phyloP scores from a whole-genome alignment of 2,797 vertebrate genomes.

The Nannoperca australis region DNA sequence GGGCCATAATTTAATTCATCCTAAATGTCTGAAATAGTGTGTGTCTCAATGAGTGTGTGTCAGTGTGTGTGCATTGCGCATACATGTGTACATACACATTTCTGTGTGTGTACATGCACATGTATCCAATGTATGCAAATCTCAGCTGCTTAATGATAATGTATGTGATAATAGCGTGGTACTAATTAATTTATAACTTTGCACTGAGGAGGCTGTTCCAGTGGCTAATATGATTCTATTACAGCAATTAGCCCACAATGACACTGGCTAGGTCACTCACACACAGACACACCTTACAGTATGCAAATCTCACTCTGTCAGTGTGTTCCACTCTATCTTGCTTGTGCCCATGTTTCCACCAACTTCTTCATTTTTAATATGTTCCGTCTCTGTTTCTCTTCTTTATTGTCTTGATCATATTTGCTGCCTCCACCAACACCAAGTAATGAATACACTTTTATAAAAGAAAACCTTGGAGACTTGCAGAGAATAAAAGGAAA shows the following conservation, averaged over 20 bases:
- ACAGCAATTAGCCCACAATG: conserved; percentile 90
- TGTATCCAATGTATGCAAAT: conserved; percentile 86
- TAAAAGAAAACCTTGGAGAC: conserved; percentile 13
- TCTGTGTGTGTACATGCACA: conserved; percentile 52
- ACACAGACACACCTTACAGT: conserved; percentile 74
- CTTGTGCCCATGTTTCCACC: conserved; percentile 29
- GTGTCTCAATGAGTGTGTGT: conserved; percentile 55
- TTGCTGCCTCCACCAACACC: conserved; percentile 3
- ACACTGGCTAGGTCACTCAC: conserved; percentile 89
- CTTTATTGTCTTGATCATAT: not conserved
- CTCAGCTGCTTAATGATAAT: conserved; percentile 88
- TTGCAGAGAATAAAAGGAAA: conserved; percentile 16
- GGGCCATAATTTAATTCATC: conserved; percentile 76
- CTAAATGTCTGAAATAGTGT: conserved; percentile 62
- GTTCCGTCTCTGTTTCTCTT: not conserved
- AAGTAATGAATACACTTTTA: not conserved
- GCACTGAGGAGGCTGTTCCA: conserved; percentile 89
- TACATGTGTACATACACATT: conserved; percentile 50
- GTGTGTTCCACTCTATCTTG: conserved; percentile 29
- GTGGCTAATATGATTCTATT: conserved; percentile 91
- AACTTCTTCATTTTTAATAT: conserved; percentile 24
- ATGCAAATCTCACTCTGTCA: conserved; percentile 66
- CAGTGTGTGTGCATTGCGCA: conserved; percentile 28
- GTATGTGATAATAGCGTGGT: conserved; percentile 88
- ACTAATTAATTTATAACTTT: conserved; percentile 91